These are phyloP conservation scores for Sympetrum striolatum DNA, from an alignment of 2,888 invertebrate genomes.

Conservation along the genomic window DNA sequence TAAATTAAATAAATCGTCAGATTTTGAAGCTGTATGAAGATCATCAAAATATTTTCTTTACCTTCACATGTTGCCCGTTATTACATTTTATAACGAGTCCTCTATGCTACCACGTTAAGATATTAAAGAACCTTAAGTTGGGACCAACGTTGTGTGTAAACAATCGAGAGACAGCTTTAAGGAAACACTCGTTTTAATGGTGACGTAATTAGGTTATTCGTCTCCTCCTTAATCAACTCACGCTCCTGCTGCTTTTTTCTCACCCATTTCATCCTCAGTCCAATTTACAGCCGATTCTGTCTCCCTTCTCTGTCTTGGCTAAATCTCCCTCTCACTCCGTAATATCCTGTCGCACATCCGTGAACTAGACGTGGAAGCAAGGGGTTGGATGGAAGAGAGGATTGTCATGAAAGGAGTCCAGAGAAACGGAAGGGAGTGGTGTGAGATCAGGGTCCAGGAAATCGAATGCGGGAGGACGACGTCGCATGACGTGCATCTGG, in stretches of 20 bases:
- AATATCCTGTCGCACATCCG: neutral
- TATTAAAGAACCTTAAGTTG: too few species aligned
- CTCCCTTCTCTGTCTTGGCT: neutral
- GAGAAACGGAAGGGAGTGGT: neutral
- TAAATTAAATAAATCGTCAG: too few species aligned
- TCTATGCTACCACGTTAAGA: too few species aligned
- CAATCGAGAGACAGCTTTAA: too few species aligned
- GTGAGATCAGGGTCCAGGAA: neutral
- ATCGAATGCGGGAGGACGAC: neutral
- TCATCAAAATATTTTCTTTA: too few species aligned
- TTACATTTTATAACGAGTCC: too few species aligned
- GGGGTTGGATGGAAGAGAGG: neutral
- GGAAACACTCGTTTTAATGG: too few species aligned
- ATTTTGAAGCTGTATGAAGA: too few species aligned
- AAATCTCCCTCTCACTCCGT: neutral
- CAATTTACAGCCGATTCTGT: neutral
- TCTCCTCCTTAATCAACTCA: neutral
- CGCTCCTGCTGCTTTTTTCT: neutral
- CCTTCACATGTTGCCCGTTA: too few species aligned
- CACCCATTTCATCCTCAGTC: neutral
- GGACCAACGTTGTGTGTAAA: too few species aligned
- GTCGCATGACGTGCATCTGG: conserved; percentile 1
- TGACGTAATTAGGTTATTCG: too few species aligned
- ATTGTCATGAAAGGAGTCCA: neutral
- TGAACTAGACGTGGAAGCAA: neutral